Percentiles rank a stretch among this genome's conserved stretches.
Evolutionary conservation across 1,140 invertebrate species (phyloP).

Genomic region (Rhysida immarginata): DNA sequence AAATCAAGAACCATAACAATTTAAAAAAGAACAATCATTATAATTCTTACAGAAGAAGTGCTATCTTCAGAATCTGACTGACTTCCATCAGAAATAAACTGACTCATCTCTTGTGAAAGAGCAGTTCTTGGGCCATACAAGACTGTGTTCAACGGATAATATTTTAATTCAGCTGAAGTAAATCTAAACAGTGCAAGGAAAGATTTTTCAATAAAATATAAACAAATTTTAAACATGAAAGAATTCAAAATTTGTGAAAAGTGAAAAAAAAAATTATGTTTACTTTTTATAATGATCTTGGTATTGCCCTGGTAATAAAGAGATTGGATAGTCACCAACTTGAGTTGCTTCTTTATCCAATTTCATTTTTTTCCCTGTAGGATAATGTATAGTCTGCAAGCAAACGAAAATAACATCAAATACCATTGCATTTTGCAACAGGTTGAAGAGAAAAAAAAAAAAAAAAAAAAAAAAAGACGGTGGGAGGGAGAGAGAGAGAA

Average conservation of each 20-base stretch:
- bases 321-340: constrained; percentile 68
- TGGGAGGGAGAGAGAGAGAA: too few species aligned
- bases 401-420: background rate
- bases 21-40: too few species aligned
- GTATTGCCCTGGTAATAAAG: constrained; percentile 84
- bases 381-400: constrained; percentile 45
- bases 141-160: constrained; percentile 82
- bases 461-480: too few species aligned
- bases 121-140: constrained; percentile 51
- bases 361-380: constrained; percentile 28
- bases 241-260: background rate
- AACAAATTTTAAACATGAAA: background rate
- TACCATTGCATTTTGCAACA: too few species aligned
- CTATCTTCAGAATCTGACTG: constrained; percentile 26
- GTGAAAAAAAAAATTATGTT: too few species aligned
- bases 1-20: too few species aligned
- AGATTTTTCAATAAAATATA: too few species aligned
- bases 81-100: constrained; percentile 12
- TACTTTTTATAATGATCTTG: constrained; percentile 66
- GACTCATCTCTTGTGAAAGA: constrained; percentile 27
- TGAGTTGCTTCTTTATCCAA: constrained; percentile 35
- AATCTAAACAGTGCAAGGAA: constrained; percentile 31
- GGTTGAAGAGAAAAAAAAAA: too few species aligned
- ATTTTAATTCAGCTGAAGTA: constrained; percentile 46
- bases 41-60: constrained; percentile 14